Evolutionary conservation across 2,797 vertebrate genomes (phyloP).

Genomic region (Gouania willdenowi): DNA sequence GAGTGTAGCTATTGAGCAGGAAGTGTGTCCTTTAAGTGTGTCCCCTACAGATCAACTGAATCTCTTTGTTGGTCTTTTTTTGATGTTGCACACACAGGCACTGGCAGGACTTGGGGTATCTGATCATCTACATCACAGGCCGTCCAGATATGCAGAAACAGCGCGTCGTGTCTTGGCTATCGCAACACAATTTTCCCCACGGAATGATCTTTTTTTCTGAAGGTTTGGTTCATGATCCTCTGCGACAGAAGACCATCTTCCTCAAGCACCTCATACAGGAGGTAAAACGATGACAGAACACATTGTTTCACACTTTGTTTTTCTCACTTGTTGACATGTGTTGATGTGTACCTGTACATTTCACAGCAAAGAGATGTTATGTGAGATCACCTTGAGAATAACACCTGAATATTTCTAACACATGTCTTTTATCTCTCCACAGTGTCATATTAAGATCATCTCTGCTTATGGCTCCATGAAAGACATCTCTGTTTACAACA

Average conservation of each 20-base stretch:
- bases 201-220: slow-evolving; percentile 99
- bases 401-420: too few relatives aligned
- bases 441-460: slow-evolving; percentile 98
- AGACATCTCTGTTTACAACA: slow-evolving; percentile 97
- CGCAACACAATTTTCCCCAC: slow-evolving; percentile 97
- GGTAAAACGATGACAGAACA: slow-evolving; percentile 62
- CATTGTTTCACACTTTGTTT: slow-evolving; percentile 6
- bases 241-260: slow-evolving; percentile 96
- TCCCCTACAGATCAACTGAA: background rate
- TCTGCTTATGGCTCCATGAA: slow-evolving; percentile 96
- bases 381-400: slow-evolving; percentile 1
- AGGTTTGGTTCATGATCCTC: slow-evolving; percentile 93
- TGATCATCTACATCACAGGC: slow-evolving; percentile 98
- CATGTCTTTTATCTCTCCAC: slow-evolving; percentile 23
- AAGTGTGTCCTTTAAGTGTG: background rate
- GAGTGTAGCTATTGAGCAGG: background rate
- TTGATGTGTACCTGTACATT: too few relatives aligned
- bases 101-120: slow-evolving; percentile 96
- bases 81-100: slow-evolving; percentile 73
- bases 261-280: slow-evolving; percentile 94
- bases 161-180: slow-evolving; percentile 95
- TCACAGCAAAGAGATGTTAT: background rate
- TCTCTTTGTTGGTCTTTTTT: background rate
- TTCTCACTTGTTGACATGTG: background rate
- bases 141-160: slow-evolving; percentile 99